Base-by-base conservation (phyloP, 2,113 vertebrate genomes). In the Ceratotherium simum region DNA sequence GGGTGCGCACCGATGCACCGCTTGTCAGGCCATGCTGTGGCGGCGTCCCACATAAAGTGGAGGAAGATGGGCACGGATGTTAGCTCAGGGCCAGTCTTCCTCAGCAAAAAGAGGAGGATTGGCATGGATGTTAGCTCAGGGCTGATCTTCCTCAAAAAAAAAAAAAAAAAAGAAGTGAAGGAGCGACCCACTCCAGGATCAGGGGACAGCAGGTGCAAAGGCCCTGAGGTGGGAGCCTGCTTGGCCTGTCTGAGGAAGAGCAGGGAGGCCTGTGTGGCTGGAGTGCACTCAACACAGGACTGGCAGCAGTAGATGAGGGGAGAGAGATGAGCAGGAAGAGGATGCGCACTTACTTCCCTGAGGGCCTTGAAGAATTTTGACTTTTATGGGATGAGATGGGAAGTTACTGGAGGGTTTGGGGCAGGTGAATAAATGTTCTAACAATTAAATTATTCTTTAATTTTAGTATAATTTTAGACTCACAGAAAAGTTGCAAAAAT, bases 401-500 rank as follows among this genome's bases (percentile, higher is more conserved):
- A 48, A 39, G 13, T 56, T 36, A 81, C 17, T 8, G 6, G 73
- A 36, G 36, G 27, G 14, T 18, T 79, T 39, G 81, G 25, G 73
- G 14, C 39, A 69, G n/a, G 56, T 80, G 46, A 96, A 58, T 58
- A 48, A 64, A 73, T 65, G 18, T 14, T 31, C 42, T 36, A 29
- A 64, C 46, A 31, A 54, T 73, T 82, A 17, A 83, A 1, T 27
- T 33, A 48, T 12, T 89, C 67, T 39, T 29, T 20, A 46, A 46
- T 9, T 25, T 60, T 62, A 81, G 17, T 72, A 23, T 81, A 36
- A 76, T 92, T 88, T 96, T 10, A 42, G 90, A 46, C 39, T 60
- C 60, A 91, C 25, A 64, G 67, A 56, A 76, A 75, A 33, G 60
- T 89, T 93, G 62, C 39, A 75, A 92, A 92, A 79, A 79, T 85